Conservation (phyloP, 2,888 invertebrate species). For the Hoplodrina ambigua region DNA sequence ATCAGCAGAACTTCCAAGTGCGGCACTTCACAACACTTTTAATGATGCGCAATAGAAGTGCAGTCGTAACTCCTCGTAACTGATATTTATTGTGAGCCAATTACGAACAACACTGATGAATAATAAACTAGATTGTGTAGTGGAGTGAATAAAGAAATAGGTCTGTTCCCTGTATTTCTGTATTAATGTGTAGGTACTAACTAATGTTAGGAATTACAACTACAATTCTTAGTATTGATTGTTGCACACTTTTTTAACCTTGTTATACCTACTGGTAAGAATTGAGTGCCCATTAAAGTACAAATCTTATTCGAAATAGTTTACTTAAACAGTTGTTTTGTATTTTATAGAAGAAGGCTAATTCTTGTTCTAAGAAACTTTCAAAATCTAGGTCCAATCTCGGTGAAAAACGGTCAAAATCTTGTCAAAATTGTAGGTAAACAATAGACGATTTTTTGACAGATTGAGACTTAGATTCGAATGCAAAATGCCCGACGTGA, state of each 20-base stretch:
- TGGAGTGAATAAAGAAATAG: constrained; percentile 5
- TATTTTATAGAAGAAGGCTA: too few species aligned
- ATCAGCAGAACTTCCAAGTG: constrained; percentile 36
- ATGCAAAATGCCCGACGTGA: too few species aligned
- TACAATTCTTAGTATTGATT: neutral
- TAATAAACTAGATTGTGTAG: constrained; percentile 33
- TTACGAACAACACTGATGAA: constrained; percentile 44
- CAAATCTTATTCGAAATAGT: too few species aligned
- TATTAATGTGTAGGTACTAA: neutral
- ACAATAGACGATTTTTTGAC: too few species aligned
- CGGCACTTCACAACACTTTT: constrained; percentile 35
- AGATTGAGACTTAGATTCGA: too few species aligned
- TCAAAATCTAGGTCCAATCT: too few species aligned
- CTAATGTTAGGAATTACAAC: neutral
- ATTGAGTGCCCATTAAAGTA: too few species aligned
- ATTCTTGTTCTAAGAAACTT: too few species aligned
- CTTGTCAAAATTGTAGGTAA: too few species aligned
- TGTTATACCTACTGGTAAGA: too few species aligned
- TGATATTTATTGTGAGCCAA: constrained; percentile 49
- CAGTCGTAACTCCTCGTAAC: constrained; percentile 37
- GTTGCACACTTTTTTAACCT: neutral
- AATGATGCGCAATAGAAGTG: constrained; percentile 45
- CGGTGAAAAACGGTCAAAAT: too few species aligned
- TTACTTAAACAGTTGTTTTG: too few species aligned
- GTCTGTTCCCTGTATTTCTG: neutral